Percentiles rank a stretch among this genome's conserved stretches.
Evolutionary conservation across 1,140 invertebrate species (phyloP).

Genomic region (Drosophila lini): DNA sequence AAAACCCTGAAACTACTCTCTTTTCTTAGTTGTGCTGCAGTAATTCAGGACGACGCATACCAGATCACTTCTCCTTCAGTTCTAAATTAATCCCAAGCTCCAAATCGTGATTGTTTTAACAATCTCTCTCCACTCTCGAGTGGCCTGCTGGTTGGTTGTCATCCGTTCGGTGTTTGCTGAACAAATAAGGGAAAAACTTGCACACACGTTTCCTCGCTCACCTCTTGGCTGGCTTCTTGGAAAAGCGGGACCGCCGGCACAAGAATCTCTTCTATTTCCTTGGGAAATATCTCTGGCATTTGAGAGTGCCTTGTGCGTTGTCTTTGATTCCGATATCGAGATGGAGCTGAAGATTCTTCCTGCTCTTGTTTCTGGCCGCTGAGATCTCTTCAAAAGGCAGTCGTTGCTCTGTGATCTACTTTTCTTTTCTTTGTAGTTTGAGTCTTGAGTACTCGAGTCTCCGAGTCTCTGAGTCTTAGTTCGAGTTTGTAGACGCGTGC

Average conservation of each 20-base stretch:
- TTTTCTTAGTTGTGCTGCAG: not conserved
- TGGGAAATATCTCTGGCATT: constrained; percentile 80
- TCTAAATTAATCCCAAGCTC: not conserved
- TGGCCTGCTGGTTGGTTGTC: constrained; percentile 48
- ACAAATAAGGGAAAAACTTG: constrained; percentile 79
- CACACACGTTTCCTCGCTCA: constrained; percentile 49
- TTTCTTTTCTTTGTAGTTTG: constrained; percentile 11
- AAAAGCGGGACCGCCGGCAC: constrained; percentile 41
- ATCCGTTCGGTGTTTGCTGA: constrained; percentile 29
- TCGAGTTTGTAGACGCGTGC: constrained; percentile 38
- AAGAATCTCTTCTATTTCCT: constrained; percentile 79
- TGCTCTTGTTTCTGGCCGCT: constrained; percentile 49
- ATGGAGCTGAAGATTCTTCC: constrained; percentile 39
- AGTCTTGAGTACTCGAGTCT: not conserved
- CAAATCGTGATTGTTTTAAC: constrained; percentile 55
- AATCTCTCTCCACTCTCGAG: constrained; percentile 37
- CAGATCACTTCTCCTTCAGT: constrained; percentile 1
- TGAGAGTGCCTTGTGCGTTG: constrained; percentile 30
- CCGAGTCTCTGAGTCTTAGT: not conserved
- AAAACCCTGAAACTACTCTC: not conserved
- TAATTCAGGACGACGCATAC: constrained; percentile 1
- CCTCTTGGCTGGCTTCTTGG: constrained; percentile 52
- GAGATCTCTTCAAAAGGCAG: constrained; percentile 29
- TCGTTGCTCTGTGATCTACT: constrained; percentile 57
- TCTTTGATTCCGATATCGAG: constrained; percentile 42